Base-by-base conservation (phyloP, 2,113 vertebrate species). In the Noturus placidus region DNA sequence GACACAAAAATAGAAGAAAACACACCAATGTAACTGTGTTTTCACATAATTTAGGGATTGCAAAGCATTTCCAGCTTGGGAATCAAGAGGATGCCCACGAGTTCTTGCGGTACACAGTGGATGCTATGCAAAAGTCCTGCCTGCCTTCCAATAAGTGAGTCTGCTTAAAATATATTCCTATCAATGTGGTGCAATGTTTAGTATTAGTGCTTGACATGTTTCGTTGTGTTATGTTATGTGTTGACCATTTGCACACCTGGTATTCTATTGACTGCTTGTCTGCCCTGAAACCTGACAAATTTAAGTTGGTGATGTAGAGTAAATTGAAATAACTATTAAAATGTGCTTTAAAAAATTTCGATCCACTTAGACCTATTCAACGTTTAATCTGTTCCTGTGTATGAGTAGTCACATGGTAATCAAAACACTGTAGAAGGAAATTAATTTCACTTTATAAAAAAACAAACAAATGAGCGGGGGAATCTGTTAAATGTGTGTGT, bases 81-180 rank as follows among this genome's bases (percentile, higher is more conserved):
- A 98, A 96, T 92, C 98, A 99, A 89, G 98, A 99, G 92, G 98
- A 99, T 85, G 98, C 98, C 3, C 98, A 99, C 30, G 98, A 99
- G 92, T 99, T 99, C 90, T 95, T 99, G 90, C 95, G 97, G 46
- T 98, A 98, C 92, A 98, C 97, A 50, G 96, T 99, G 79, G 98
- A 99, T 88, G 97, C 98, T 95, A 97, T 99, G 96, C 98, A 99
- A 94, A 98, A 97, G 94, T 96, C 97, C 65, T 99, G 98, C 91
- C 95, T 99, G 89, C 97, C 97, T 89, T 97, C 96, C 92, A 96
- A 95, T 92, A 97, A 97, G 98, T 99, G 92, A 94, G 97, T 95
- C 82, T 67, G 57, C 82, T 38, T 1, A 52, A 61, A 61, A 80
- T 57, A 69, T 25, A 69, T 9, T 67, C 8, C 22, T 11, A 72